These are phyloP conservation scores for Saturnia pavonia DNA, from an alignment of 2,888 invertebrate genomes.

Conservation along the genomic window DNA sequence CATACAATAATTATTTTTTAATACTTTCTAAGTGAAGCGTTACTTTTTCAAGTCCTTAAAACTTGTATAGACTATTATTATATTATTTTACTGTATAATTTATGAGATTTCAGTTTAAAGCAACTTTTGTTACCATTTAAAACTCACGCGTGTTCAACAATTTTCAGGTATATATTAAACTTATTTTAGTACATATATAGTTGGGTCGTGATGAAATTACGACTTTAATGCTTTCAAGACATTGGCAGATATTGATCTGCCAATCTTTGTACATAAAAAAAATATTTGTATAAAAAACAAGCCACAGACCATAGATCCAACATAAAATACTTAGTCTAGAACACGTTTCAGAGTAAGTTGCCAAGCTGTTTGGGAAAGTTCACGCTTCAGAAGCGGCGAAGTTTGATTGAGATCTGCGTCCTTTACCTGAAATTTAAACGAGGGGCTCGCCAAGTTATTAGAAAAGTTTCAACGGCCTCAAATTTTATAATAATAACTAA, in stretches of 20 bases:
- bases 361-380: slow-evolving; percentile 56
- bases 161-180: no score
- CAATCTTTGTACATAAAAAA: not conserved
- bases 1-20: no score
- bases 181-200: no score
- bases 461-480: slow-evolving; percentile 60
- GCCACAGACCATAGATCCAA: not conserved
- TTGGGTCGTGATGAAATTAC: no score
- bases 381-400: slow-evolving; percentile 53
- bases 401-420: slow-evolving; percentile 69
- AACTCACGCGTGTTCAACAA: no score
- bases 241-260: no score
- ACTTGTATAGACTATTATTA: no score
- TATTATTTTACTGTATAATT: no score
- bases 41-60: no score
- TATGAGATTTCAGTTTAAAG: no score
- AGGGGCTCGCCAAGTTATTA: slow-evolving; percentile 59
- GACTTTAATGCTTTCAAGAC: not conserved
- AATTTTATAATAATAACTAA: slow-evolving; percentile 59
- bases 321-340: slow-evolving; percentile 16
- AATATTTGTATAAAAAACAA: not conserved
- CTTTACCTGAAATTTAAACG: slow-evolving; percentile 67
- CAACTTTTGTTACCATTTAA: no score
- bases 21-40: no score
- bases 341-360: slow-evolving; percentile 50